These are phyloP conservation scores for Brachypalpus laphriformis DNA, from an alignment of 2,888 invertebrate species.

Conservation along the genomic window DNA sequence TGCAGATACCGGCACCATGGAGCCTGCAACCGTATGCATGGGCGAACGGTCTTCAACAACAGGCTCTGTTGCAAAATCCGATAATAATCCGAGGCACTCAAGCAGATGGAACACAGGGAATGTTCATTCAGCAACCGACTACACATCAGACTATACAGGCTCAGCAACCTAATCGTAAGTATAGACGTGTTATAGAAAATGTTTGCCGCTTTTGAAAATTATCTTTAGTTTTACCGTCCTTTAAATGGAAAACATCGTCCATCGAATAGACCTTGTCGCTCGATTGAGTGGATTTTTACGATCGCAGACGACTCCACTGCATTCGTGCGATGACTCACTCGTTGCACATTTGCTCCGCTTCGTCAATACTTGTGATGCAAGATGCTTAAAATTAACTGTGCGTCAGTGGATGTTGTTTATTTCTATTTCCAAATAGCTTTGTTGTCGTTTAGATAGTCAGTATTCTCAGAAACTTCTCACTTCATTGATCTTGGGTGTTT, in stretches of 20 bases:
- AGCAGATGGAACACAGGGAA: constrained; percentile 87
- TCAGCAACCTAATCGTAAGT: constrained; percentile 87
- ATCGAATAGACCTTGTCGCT: background rate
- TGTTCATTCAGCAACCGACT: constrained; percentile 91
- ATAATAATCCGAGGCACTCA: constrained; percentile 91
- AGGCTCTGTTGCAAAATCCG: constrained; percentile 89
- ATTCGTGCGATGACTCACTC: background rate
- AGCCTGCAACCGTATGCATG: constrained; percentile 88
- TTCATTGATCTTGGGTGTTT: too few relatives aligned
- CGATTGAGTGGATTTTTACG: background rate
- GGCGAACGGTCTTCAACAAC: constrained; percentile 88
- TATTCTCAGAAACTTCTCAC: background rate
- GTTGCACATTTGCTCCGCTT: background rate
- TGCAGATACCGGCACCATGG: constrained; percentile 93
- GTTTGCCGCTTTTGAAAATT: too few relatives aligned
- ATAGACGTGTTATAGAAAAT: background rate
- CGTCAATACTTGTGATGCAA: background rate
- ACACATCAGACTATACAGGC: constrained; percentile 85
- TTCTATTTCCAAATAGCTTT: background rate
- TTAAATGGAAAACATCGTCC: too few relatives aligned
- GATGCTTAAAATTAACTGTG: background rate
- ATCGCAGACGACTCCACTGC: background rate
- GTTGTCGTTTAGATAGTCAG: background rate
- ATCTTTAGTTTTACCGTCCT: too few relatives aligned
- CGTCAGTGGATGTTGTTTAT: background rate